phyloP scores from a whole-genome alignment of 2,888 invertebrate species.

The Callimorpha dominula region DNA sequence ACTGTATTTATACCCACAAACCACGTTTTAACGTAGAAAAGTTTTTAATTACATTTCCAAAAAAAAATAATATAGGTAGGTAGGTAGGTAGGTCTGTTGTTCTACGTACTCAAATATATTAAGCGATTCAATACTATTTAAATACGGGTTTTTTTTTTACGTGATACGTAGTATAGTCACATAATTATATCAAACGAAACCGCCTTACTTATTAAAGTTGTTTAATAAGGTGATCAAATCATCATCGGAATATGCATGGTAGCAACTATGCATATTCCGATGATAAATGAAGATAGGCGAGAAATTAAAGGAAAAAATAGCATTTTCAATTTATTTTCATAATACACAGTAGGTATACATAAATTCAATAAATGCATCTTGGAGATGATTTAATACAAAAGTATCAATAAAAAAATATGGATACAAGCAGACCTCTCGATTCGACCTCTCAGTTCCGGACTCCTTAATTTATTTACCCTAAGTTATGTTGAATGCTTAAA shows the following conservation, averaged over 20 bases:
- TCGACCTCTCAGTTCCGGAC: slow-evolving; percentile 33
- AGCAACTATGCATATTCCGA: neutral
- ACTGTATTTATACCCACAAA: too few relatives aligned
- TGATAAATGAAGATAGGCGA: neutral
- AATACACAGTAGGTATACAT: slow-evolving; percentile 59
- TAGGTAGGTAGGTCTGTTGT: too few relatives aligned
- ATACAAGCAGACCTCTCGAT: slow-evolving; percentile 32
- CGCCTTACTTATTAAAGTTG: neutral
- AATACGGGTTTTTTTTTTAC: too few relatives aligned
- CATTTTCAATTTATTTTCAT: slow-evolving; percentile 49
- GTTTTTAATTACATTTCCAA: too few relatives aligned
- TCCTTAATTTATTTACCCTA: slow-evolving; percentile 36
- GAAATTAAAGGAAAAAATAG: slow-evolving; percentile 17
- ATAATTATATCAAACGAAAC: neutral
- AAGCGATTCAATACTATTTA: too few relatives aligned
- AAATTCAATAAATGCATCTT: slow-evolving; percentile 75
- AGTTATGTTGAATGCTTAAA: slow-evolving; percentile 46
- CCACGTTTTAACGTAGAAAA: too few relatives aligned
- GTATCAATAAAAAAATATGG: slow-evolving; percentile 56
- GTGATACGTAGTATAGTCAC: too few relatives aligned
- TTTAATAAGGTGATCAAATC: too few relatives aligned
- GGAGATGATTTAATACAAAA: slow-evolving; percentile 71
- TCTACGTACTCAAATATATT: too few relatives aligned
- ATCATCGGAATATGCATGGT: neutral
- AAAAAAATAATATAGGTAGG: too few relatives aligned